phyloP scores from a whole-genome alignment of 2,888 invertebrate species.

The Protophormia terraenovae region DNA sequence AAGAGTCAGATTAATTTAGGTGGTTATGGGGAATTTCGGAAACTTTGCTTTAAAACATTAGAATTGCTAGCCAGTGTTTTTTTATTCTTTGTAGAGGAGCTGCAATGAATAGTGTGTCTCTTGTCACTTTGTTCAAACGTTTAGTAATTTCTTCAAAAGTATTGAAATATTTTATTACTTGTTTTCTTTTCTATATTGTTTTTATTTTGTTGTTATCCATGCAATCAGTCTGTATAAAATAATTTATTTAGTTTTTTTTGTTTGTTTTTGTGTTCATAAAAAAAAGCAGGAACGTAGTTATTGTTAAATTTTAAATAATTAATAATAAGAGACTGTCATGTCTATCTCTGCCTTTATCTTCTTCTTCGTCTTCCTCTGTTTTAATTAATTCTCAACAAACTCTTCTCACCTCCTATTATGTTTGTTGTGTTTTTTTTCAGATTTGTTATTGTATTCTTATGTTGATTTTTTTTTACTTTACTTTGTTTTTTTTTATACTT shows the following conservation, averaged over 20 bases:
- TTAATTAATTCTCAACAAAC: neutral
- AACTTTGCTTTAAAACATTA: neutral
- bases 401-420: neutral
- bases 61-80: neutral
- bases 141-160: neutral
- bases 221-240: constrained; percentile 60
- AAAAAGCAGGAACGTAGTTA: constrained; percentile 57
- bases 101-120: neutral
- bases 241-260: constrained; percentile 12
- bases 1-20: no score
- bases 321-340: constrained; percentile 11
- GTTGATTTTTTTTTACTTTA: neutral
- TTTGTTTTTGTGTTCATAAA: constrained; percentile 29
- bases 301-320: constrained; percentile 37
- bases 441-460: constrained; percentile 18
- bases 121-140: neutral
- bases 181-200: constrained; percentile 1
- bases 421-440: neutral
- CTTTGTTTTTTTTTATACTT: constrained; percentile 12
- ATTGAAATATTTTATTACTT: neutral
- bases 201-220: neutral
- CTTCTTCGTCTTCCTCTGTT: neutral
- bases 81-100: neutral
- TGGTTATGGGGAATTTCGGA: neutral
- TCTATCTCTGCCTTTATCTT: neutral